These are phyloP conservation scores for Hydra vulgaris DNA, from an alignment of 30 jellyfish, hydroid and myxozoan species.

Conservation along the genomic window DNA sequence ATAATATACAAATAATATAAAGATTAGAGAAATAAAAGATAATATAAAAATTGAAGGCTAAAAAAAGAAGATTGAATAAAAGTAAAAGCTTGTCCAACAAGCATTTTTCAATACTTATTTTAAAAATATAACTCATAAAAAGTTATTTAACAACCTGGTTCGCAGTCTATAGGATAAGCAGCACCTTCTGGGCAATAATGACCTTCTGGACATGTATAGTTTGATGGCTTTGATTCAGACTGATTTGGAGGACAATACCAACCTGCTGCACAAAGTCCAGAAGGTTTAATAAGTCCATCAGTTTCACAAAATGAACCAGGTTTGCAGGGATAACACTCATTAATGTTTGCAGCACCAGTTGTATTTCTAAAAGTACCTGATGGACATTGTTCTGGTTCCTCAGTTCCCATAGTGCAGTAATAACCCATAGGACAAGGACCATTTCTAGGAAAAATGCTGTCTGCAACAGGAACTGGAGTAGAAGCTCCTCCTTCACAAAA, in stretches of 20 bases:
- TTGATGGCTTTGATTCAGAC: constrained; percentile 51
- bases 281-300: constrained; percentile 57
- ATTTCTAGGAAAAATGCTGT: constrained; percentile 37
- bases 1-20: no score
- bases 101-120: no score
- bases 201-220: constrained; percentile 79
- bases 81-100: no score
- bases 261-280: constrained; percentile 66
- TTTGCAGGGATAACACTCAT: constrained; percentile 64
- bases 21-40: no score
- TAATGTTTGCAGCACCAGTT: constrained; percentile 60
- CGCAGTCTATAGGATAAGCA: constrained; percentile 64
- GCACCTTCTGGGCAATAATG: constrained; percentile 91
- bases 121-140: no score
- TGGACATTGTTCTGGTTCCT: constrained; percentile 72
- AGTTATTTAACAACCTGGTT: no score
- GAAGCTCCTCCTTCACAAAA: constrained; percentile 83
- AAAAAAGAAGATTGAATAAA: no score
- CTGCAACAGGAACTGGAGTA: constrained; percentile 52
- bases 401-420: constrained; percentile 83
- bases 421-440: constrained; percentile 88
- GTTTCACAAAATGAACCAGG: constrained; percentile 81
- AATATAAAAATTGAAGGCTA: no score
- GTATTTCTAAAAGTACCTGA: constrained; percentile 56
- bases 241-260: constrained; percentile 84